Conservation (phyloP, 2,113 vertebrate genomes). For the Leptobrachium leishanense region DNA sequence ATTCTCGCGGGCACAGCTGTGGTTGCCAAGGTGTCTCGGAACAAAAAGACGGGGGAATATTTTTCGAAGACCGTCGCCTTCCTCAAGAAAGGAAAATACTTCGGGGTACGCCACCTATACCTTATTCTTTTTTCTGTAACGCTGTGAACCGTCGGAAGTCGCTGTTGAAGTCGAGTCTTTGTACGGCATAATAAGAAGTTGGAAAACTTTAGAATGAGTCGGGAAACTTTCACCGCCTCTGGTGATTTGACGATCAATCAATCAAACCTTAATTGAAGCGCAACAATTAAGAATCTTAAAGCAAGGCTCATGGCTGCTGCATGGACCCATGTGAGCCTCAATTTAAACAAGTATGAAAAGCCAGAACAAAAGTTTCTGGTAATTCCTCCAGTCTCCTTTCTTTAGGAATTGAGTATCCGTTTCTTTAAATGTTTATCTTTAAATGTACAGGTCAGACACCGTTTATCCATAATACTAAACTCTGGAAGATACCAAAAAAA, state of each 20-base stretch:
- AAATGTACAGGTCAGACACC: too few species aligned
- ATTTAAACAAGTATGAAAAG: background rate
- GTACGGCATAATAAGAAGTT: background rate
- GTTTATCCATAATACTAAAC: too few species aligned
- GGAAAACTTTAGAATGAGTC: background rate
- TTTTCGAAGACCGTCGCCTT: slow-evolving; percentile 28
- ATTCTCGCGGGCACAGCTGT: slow-evolving; percentile 16
- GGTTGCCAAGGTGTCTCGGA: slow-evolving; percentile 23
- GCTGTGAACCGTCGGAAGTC: background rate
- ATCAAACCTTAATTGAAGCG: slow-evolving; percentile 30
- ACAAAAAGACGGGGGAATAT: slow-evolving; percentile 39
- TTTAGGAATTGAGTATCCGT: background rate
- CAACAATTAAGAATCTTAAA: slow-evolving; percentile 15
- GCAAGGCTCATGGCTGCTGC: slow-evolving; percentile 1
- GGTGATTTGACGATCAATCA: slow-evolving; percentile 34
- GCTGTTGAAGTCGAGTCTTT: slow-evolving; percentile 4
- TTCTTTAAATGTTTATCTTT: too few species aligned
- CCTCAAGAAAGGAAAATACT: slow-evolving; percentile 48
- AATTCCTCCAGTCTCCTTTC: background rate
- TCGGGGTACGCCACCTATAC: slow-evolving; percentile 14
- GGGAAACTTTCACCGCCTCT: slow-evolving; percentile 4
- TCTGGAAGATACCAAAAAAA: too few species aligned
- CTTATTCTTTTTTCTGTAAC: background rate
- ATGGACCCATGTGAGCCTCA: background rate
- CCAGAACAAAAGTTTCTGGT: too few species aligned